Evolutionary conservation across 2,113 vertebrate species (phyloP).

Genomic region (Trogon melanurus): DNA sequence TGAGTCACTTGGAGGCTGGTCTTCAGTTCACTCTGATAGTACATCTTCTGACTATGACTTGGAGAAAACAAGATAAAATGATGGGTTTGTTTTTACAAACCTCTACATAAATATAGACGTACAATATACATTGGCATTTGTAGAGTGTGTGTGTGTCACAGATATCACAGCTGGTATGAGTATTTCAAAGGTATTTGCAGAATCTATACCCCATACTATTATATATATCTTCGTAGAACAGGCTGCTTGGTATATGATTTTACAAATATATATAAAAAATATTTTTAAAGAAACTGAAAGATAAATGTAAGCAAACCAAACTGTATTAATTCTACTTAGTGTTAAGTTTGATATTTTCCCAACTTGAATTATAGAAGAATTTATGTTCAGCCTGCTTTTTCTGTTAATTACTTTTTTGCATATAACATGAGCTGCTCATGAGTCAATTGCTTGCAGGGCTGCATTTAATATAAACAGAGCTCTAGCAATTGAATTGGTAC

Average conservation of each 20-base stretch:
- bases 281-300: background rate
- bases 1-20: background rate
- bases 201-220: background rate
- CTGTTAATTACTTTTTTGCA: conserved; percentile 57
- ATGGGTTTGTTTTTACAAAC: background rate
- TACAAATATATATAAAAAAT: background rate
- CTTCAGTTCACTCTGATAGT: background rate
- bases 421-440: conserved; percentile 26
- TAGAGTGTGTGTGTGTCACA: background rate
- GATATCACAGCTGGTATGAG: background rate
- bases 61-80: background rate
- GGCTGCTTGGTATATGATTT: background rate
- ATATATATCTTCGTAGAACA: background rate
- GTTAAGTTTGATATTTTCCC: background rate
- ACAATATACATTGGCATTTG: background rate
- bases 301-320: background rate
- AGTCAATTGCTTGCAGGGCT: background rate
- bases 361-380: conserved; percentile 8
- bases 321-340: background rate
- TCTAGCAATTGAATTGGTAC: background rate
- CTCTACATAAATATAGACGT: background rate
- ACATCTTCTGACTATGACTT: background rate
- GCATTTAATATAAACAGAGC: conserved; percentile 25
- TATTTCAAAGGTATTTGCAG: background rate
- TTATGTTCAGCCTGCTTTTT: background rate